phyloP scores from a whole-genome alignment of 1,140 invertebrate species.

The Plectrocnemia conspersa region DNA sequence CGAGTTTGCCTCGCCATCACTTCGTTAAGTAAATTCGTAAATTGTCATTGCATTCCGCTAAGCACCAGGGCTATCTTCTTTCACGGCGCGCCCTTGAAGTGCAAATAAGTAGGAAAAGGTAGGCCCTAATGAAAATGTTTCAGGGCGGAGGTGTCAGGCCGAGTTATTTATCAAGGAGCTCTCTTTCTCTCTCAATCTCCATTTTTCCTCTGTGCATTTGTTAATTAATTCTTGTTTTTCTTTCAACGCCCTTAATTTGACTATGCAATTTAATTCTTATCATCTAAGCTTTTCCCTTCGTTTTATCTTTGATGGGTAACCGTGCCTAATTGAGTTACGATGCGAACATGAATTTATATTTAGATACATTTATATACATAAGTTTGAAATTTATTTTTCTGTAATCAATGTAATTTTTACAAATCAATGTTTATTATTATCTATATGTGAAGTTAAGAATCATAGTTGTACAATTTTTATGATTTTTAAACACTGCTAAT shows the following conservation, averaged over 20 bases:
- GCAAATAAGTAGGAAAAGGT: slow-evolving; percentile 29
- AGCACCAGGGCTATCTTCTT: slow-evolving; percentile 19
- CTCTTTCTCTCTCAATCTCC: neutral
- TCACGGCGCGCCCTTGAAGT: slow-evolving; percentile 7
- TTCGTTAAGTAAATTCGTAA: slow-evolving; percentile 36
- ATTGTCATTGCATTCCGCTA: slow-evolving; percentile 33
- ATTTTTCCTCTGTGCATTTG: slow-evolving; percentile 24
- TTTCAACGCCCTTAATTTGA: slow-evolving; percentile 34
- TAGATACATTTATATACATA: too few relatives aligned
- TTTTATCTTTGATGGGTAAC: too few relatives aligned
- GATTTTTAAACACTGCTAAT: too few relatives aligned
- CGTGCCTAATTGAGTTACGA: too few relatives aligned
- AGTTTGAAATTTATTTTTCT: too few relatives aligned
- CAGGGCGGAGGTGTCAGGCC: slow-evolving; percentile 26
- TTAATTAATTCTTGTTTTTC: slow-evolving; percentile 36
- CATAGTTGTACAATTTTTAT: too few relatives aligned
- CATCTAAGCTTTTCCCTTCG: slow-evolving; percentile 35
- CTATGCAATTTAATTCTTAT: slow-evolving; percentile 36
- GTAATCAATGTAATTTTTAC: too few relatives aligned
- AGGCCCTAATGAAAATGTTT: slow-evolving; percentile 31
- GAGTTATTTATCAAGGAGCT: slow-evolving; percentile 21
- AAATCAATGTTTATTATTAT: too few relatives aligned
- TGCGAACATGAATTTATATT: too few relatives aligned
- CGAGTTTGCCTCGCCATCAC: slow-evolving; percentile 25
- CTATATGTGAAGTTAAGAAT: too few relatives aligned